Evolutionary conservation across 1,140 invertebrate species (phyloP), one percentile per base, ranked within the genome.

Genomic region (Drosophila mauritiana): DNA sequence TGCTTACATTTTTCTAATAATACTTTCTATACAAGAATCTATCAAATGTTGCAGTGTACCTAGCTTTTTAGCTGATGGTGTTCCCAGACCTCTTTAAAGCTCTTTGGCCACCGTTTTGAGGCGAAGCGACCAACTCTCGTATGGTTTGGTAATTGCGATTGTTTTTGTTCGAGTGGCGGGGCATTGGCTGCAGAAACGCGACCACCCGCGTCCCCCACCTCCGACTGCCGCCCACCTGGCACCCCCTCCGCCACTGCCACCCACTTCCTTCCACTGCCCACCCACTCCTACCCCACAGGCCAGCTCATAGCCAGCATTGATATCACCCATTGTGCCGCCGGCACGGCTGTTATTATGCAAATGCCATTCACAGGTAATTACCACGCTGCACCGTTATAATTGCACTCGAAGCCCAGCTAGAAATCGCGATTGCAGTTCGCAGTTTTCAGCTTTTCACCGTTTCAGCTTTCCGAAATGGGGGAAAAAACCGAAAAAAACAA

Each of bases 361-460:
- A 91, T 91, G 83, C 62, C 84, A 89, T 88, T 88, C 84, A 89
- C 84, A 88, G 84, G 79, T 86, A 91, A 91, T 91, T 91, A 86
- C 90, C 80, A 82, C 85, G 82, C 83, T 78, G 90, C 83, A 69
- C 90, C 90, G 90, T 91, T 91, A 91, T 91, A 91, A 91, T 91
- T 91, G 90, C 90, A 70, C 79, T 90, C 83, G 73, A 89, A 88
- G 88, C 88, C 88, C 80, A 82, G 73, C 80, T 88, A 91, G 84
- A 80, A 91, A 91, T 91, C 89, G 86, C 89, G 82, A 89, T 79
- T 78, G 81, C 78, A 80, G 64, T 64, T 76, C 70, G 72, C 59
- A 34, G 63, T 46, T 67, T 34, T n/a, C 42, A 13, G n/a, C n/a
- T 48, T 80, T 55, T 20, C 54, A 55, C 48, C 49, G 53, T 27